Evolutionary conservation across 92 coral and sea anemone genomes (phyloP), one percentile per base, ranked within the genome.

Genomic region (Scolanthus callimorphus): DNA sequence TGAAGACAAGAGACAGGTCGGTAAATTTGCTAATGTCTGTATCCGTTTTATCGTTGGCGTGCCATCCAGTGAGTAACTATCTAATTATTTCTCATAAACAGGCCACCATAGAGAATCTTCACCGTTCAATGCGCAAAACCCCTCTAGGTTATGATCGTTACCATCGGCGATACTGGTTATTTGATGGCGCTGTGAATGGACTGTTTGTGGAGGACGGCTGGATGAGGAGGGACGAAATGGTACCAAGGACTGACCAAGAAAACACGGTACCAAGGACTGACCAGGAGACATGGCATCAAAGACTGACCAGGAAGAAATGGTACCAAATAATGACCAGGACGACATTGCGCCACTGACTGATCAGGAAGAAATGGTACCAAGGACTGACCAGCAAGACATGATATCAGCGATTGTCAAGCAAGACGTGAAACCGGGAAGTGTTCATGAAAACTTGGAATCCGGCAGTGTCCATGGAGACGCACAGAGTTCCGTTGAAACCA

Each of bases 91-190:
- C n/a, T n/a, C n/a, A n/a, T n/a, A n/a, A n/a, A n/a, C n/a, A 87
- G 96, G 60, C 55, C 25, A 72, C 44, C 47, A 23, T 78, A 20
- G 56, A 64, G 55, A 80, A 78, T 25, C 63, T 76, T 31, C 67
- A 63, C 58, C 41, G 73, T 39, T 63, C 83, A 3, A 28, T 77
- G 28, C 79, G 96, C 19, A 52, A 69, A 45, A 51, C 43, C 8
- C 88, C 96, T 23, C 51, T 91, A 31, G 98, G 98, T 10, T 59
- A 55, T 56, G 98, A 92, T 52, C 89, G 98, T 3, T 73, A 72
- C 49, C 87, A 89, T 43, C 69, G 79, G 12, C 96, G 98, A 11
- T 92, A 92, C 56, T 92, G 98, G 98, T 31, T 89, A 39, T 77
- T 92, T 30, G 65, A 57, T 25, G 83, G 90, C 4, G 46, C 53